phyloP scores from a whole-genome alignment of 2,113 vertebrate species.

The Antechinus flavipes region DNA sequence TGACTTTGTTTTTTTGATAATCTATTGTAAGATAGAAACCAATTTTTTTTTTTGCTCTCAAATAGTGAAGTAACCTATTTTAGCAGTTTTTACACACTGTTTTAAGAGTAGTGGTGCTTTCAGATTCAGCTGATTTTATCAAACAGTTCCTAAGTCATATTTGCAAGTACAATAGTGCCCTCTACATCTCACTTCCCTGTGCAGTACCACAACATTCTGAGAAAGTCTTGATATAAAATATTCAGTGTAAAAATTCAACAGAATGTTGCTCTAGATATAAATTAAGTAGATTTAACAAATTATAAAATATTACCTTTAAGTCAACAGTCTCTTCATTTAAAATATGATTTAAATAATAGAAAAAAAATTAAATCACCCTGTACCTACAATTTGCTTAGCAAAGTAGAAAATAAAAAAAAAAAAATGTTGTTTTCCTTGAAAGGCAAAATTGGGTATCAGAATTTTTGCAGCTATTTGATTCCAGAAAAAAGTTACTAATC shows the following conservation, averaged over 20 bases:
- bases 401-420: not conserved
- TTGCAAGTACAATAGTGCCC: conserved; percentile 61
- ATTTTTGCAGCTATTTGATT: not conserved
- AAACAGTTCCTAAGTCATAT: not conserved
- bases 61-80: conserved; percentile 4
- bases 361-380: not conserved
- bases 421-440: not conserved
- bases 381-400: not conserved
- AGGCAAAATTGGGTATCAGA: not conserved
- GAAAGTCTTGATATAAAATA: not conserved
- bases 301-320: not conserved
- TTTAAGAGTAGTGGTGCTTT: not conserved
- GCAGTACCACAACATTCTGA: not conserved
- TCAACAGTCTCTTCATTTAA: conserved; percentile 18
- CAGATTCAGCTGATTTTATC: not conserved
- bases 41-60: conserved; percentile 1
- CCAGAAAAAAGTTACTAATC: not conserved
- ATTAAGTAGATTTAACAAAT: conserved; percentile 11
- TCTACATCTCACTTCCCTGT: conserved; percentile 35
- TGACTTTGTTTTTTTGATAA: not conserved
- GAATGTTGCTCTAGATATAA: not conserved
- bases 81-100: not conserved
- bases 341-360: not conserved
- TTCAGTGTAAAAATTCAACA: not conserved
- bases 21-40: not conserved